Conservation (phyloP, 2,797 vertebrate species). For the Podarcis siculus region DNA sequence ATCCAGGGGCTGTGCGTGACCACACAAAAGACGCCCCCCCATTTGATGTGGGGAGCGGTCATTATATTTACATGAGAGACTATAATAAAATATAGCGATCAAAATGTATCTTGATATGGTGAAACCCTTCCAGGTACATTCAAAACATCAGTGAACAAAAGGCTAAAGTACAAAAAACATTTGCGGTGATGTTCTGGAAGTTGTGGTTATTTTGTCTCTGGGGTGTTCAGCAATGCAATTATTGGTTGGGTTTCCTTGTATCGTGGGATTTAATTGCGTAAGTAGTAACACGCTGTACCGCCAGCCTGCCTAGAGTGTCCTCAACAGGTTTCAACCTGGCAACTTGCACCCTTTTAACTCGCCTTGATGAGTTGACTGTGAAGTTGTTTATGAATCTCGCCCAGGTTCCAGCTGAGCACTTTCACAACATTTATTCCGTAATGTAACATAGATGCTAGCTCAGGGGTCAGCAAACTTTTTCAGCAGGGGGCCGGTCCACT, state of each 20-base stretch:
- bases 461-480: too few relatives aligned
- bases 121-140: background rate
- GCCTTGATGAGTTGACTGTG: background rate
- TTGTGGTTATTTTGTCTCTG: background rate
- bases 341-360: background rate
- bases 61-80: too few relatives aligned
- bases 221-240: conserved; percentile 14
- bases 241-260: conserved; percentile 29
- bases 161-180: background rate
- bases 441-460: background rate
- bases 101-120: too few relatives aligned
- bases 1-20: too few relatives aligned
- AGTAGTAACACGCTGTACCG: background rate
- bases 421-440: background rate
- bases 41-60: too few relatives aligned
- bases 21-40: too few relatives aligned
- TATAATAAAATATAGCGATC: too few relatives aligned
- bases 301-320: background rate
- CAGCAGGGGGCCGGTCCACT: too few relatives aligned
- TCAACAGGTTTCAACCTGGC: conserved; percentile 5
- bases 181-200: background rate
- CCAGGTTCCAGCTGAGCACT: background rate
- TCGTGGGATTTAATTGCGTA: background rate
- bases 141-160: background rate
- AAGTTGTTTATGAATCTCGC: conserved; percentile 8